Base-by-base conservation (phyloP, 1,140 invertebrate genomes). In the Drosophila suzukii region DNA sequence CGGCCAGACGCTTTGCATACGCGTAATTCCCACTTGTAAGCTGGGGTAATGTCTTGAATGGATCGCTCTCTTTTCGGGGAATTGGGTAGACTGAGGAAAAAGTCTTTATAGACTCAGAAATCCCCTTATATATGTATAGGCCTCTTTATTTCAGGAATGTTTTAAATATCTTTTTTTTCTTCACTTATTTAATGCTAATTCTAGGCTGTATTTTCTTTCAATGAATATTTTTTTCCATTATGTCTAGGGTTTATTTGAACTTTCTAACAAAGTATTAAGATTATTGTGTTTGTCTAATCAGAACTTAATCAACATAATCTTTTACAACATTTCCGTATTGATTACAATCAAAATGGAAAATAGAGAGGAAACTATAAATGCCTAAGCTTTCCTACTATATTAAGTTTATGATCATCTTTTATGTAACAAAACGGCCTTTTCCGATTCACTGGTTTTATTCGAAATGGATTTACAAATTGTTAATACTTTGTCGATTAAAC, bases 11-110 rank as follows among this genome's bases (percentile, higher is more conserved):
- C 70, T 75, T 78, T 68, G 63, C 51, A 79, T 72, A 51, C 65
- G 71, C 71, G 57, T 76, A 88, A 89, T 89, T 70, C 44, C 41
- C 34, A 36, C 24, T 36, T 77, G 63, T 68, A 71, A 68, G 60
- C 20, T 34, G 32, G 10, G 24, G 17, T 66, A 68, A 68, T 51
- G 60, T 43, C 36, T 60, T 36, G n/a, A 68, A 41, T 77, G 38
- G 17, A 34, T 46, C 55, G 38, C n/a, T 62, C 36, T 46, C 47
- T 46, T 46, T 56, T 59, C 57, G 30, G 32, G 44, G 57, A 59
- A 36, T 34, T 34, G 12, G 15, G 36, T 11, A 27, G 38, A 15
- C 44, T 27, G 34, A n/a, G 36, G 13, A n/a, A 43, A 36, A 13
- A 38, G 11, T 15, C 27, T 10, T 12, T 7, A 13, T 4, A 0